Evolutionary conservation across 2,888 invertebrate species (phyloP), one percentile per base, ranked within the genome.

Genomic region (Ornithoptera priamus): DNA sequence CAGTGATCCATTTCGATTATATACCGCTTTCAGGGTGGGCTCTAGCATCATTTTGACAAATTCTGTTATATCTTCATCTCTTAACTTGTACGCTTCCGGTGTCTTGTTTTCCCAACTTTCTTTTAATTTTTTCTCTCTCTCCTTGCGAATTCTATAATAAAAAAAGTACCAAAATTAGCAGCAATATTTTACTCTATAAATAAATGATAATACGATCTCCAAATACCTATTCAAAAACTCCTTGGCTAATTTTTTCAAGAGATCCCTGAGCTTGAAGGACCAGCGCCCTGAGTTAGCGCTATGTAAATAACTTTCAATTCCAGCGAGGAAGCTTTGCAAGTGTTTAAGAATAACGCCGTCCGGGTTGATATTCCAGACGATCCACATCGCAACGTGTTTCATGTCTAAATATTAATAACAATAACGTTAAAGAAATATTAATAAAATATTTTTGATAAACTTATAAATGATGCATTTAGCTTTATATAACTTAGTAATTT

Each of bases 231-330:
- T 87, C 1, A 95, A 87, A 79, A 97, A 95, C 77, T 94, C 93
- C 71, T 91, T 91, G 0, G 96, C 93, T n/a, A 97, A 88, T 80
- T 95, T 95, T 65, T 94, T 93, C 4, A 97, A 88, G 8, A 97
- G 86, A 69, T 96, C 95, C 69, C 94, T 93, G 1, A 97, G 90
- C 74, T 94, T 94, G 72, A 85, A 85, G 0, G 95, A 94, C 97
- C 98, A 98, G 62, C 94, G 93, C 39, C 98, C 98, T 56, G 93
- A 87, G 85, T 99, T 99, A 0, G 98, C 98, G 66, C 97, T 97
- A 88, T 99, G 97, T 77, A 96, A 95, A 87, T 97, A 98, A 6
- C 97, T 96, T 84, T 97, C 97, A 5, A 98, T 90, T 0, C 96
- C 95, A 75, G 95, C 95, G 80, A 98, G 94, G 80, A 98, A 95